Conservation (phyloP, 2,797 vertebrate species). For the Eremophila alpestris region DNA sequence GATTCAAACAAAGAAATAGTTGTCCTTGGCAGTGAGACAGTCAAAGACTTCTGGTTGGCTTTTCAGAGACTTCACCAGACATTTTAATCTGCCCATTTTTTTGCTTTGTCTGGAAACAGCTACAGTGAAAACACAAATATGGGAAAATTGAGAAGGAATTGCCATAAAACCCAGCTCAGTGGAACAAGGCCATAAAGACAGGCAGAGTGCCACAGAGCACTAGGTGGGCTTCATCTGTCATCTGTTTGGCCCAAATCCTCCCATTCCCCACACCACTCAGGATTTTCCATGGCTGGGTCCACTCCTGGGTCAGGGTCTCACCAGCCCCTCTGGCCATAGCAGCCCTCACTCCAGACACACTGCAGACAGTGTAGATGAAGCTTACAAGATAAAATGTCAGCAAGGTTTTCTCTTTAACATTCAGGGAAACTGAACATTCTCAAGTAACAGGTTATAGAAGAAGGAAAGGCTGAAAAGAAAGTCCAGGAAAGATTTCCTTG, state of each 20-base stretch:
- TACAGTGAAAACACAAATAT: neutral
- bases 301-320: neutral
- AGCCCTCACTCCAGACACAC: neutral
- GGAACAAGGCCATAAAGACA: neutral
- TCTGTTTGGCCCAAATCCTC: neutral
- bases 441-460: neutral
- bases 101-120: neutral
- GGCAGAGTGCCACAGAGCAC: neutral
- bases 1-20: neutral
- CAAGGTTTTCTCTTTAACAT: too few relatives aligned
- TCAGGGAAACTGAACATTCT: neutral
- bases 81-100: conserved; percentile 6
- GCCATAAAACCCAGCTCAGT: neutral
- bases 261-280: neutral
- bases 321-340: neutral
- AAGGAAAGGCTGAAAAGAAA: too few relatives aligned
- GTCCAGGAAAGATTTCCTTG: neutral
- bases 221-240: neutral
- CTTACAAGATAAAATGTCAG: neutral
- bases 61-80: conserved; percentile 7
- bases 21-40: conserved; percentile 28
- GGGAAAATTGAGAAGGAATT: conserved; percentile 1
- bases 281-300: neutral
- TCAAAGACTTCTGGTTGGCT: neutral
- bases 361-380: rapidly evolving